phyloP scores from a whole-genome alignment of 2,888 invertebrate genomes.

The Brachypterus glaber region DNA sequence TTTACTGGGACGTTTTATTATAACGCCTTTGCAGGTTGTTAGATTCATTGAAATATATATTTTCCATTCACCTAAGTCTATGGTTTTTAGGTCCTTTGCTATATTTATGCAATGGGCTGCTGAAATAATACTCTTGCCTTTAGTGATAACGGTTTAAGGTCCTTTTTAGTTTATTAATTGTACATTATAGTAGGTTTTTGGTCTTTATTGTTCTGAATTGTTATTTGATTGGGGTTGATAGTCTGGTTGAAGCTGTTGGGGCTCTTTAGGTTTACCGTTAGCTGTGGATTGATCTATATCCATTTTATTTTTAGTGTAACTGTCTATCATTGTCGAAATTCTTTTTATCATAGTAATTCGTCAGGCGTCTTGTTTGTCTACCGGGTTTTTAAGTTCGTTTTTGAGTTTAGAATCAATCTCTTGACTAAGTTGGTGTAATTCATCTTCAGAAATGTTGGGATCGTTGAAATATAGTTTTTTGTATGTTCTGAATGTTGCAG shows the following conservation, averaged over 20 bases:
- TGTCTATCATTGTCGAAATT: too few species aligned
- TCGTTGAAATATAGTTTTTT: too few species aligned
- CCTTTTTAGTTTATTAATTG: background rate
- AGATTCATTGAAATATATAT: background rate
- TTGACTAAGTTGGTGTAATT: too few species aligned
- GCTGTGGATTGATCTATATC: too few species aligned
- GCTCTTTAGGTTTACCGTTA: too few species aligned
- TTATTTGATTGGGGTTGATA: too few species aligned
- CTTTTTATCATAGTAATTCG: background rate
- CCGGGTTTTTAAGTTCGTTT: background rate
- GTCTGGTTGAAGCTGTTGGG: too few species aligned
- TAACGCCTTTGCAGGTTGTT: background rate
- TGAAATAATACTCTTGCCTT: background rate
- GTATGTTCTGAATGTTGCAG: too few species aligned
- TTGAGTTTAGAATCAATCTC: background rate
- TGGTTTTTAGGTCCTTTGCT: background rate
- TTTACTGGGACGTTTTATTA: background rate
- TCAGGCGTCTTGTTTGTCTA: background rate
- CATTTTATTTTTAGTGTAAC: too few species aligned
- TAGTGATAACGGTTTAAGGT: background rate
- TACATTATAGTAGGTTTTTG: background rate
- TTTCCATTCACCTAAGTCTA: background rate
- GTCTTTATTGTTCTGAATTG: background rate
- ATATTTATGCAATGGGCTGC: background rate
- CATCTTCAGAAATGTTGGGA: background rate